Evolutionary conservation across 2,888 invertebrate species (phyloP).

Genomic region (Linnaemya tessellans): DNA sequence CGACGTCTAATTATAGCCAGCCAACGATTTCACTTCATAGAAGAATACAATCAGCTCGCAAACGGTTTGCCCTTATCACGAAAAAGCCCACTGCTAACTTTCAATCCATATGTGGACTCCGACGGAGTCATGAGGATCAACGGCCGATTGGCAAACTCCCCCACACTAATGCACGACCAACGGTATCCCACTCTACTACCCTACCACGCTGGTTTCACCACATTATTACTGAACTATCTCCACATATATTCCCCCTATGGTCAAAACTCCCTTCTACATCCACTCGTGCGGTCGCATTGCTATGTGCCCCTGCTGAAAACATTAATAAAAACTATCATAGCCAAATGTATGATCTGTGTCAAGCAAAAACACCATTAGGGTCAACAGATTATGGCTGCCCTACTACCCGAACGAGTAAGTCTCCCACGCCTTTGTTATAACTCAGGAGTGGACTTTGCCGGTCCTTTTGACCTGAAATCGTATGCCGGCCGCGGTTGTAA

Average conservation of each 20-base stretch:
- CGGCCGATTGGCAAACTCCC: neutral
- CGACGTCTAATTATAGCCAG: neutral
- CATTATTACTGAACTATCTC: too few species aligned
- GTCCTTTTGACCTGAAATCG: neutral
- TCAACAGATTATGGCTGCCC: constrained; percentile 21
- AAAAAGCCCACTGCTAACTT: too few species aligned
- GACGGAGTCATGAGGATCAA: neutral
- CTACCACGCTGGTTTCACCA: too few species aligned
- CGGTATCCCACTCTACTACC: neutral
- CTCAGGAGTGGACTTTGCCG: neutral
- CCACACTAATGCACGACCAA: neutral
- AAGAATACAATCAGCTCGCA: too few species aligned
- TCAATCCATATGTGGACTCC: neutral
- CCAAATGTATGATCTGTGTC: neutral
- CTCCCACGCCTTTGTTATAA: neutral
- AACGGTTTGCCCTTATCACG: too few species aligned
- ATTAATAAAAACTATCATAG: neutral
- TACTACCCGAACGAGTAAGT: neutral
- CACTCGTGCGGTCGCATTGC: too few species aligned
- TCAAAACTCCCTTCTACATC: too few species aligned
- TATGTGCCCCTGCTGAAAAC: neutral
- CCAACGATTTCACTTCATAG: too few species aligned
- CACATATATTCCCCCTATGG: too few species aligned
- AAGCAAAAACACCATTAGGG: neutral
- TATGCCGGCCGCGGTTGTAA: neutral